A percentile compares a stretch with the other conserved stretches of the same genome.
Evolutionary conservation across 2,888 invertebrate species (phyloP).

Genomic region (Limnephilus lunatus): DNA sequence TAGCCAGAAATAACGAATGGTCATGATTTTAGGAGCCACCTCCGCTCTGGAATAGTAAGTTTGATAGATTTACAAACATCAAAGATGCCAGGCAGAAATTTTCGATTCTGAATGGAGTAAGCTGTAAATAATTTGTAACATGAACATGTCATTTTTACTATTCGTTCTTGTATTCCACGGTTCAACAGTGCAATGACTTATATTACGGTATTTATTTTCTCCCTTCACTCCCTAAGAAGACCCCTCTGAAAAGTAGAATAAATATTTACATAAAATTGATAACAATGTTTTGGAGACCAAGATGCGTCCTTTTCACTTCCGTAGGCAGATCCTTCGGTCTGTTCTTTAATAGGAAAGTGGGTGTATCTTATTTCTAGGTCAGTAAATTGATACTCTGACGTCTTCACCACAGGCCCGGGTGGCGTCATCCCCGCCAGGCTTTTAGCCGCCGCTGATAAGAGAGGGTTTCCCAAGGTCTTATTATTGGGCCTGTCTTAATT

Average conservation of each 20-base stretch:
- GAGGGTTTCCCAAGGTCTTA: background rate
- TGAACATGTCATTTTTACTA: no score
- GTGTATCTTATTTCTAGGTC: slow-evolving; percentile 24
- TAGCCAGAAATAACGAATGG: background rate
- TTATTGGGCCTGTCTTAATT: background rate
- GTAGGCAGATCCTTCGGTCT: background rate
- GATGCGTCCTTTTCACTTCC: background rate
- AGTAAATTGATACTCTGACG: slow-evolving; percentile 25
- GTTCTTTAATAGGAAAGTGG: slow-evolving; percentile 23
- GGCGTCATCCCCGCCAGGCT: background rate
- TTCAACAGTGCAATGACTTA: no score
- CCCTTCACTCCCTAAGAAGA: no score
- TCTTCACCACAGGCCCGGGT: background rate
- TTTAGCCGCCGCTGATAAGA: slow-evolving; percentile 3
- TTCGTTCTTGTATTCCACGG: no score
- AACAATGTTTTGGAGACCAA: background rate
- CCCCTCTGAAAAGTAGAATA: no score
- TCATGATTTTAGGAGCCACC: background rate
- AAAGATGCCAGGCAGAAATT: no score
- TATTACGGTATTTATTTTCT: no score
- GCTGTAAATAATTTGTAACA: no score
- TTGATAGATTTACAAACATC: no score
- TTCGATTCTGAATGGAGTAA: no score
- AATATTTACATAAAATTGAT: no score
- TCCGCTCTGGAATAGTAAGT: background rate